Conservation (phyloP, 2,888 invertebrate genomes). For the Prionchulus punctatus region DNA sequence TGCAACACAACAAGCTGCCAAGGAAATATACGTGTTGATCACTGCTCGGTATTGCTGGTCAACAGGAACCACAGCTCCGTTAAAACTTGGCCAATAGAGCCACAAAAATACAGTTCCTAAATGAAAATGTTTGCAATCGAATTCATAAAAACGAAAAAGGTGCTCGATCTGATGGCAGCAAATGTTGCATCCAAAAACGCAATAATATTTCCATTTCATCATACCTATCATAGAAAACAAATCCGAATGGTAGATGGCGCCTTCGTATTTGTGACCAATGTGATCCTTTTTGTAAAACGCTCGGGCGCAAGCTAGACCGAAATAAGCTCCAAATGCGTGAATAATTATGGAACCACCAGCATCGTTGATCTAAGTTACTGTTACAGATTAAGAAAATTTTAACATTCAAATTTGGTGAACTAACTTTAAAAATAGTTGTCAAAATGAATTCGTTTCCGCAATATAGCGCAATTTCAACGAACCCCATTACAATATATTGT, state of each 20-base stretch:
- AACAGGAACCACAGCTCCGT: slow-evolving; percentile 42
- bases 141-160: too few species aligned
- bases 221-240: slow-evolving; percentile 89
- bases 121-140: too few species aligned
- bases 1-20: slow-evolving; percentile 61
- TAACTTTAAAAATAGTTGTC: too few species aligned
- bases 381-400: too few species aligned
- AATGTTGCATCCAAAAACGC: too few species aligned
- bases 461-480: slow-evolving; percentile 36
- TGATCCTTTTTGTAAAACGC: slow-evolving; percentile 34
- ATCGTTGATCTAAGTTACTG: slow-evolving; percentile 71
- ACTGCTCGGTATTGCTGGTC: slow-evolving; percentile 51
- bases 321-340: slow-evolving; percentile 92
- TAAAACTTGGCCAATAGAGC: slow-evolving; percentile 95
- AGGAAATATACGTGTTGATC: slow-evolving; percentile 76
- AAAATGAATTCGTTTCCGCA: slow-evolving; percentile 33
- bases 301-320: slow-evolving; percentile 69
- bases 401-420: too few species aligned
- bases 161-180: too few species aligned
- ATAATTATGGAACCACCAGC: slow-evolving; percentile 86
- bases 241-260: slow-evolving; percentile 66
- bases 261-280: slow-evolving; percentile 40
- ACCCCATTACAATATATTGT: slow-evolving; percentile 37
- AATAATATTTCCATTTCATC: too few species aligned
- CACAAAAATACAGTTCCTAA: slow-evolving; percentile 77